Evolutionary conservation across 1,140 invertebrate species (phyloP).

Genomic region (Harlomillsia oculata): DNA sequence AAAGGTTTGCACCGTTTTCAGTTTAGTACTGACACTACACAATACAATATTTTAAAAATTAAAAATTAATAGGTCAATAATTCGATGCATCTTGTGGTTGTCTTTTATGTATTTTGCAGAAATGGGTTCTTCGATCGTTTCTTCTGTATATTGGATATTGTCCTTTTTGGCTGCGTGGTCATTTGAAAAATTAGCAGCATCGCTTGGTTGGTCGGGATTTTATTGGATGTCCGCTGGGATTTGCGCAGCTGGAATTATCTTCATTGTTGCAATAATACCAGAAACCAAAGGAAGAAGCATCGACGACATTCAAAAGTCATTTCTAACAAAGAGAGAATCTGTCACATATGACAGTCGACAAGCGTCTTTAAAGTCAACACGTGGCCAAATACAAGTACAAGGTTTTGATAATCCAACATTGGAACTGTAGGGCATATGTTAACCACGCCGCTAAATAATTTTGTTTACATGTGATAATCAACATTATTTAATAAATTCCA

Average conservation of each 20-base stretch:
- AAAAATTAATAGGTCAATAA: no score
- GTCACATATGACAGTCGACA: no score
- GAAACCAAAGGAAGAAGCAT: conserved; percentile 62
- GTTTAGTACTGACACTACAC: no score
- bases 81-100: background rate
- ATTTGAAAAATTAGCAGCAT: conserved; percentile 34
- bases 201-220: conserved; percentile 43
- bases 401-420: no score
- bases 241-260: conserved; percentile 46
- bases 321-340: conserved; percentile 6
- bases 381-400: no score
- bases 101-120: conserved; percentile 4
- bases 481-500: no score
- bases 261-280: conserved; percentile 53
- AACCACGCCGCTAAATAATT: no score
- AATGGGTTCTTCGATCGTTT: conserved; percentile 13
- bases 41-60: no score
- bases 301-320: conserved; percentile 40
- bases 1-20: conserved; percentile 17
- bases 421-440: no score
- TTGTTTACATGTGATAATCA: no score
- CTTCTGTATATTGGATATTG: conserved; percentile 21
- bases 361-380: no score
- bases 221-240: conserved; percentile 50
- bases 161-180: conserved; percentile 10